These are phyloP conservation scores for Oxycera nigricornis DNA, from an alignment of 2,888 invertebrate genomes.

Conservation along the genomic window DNA sequence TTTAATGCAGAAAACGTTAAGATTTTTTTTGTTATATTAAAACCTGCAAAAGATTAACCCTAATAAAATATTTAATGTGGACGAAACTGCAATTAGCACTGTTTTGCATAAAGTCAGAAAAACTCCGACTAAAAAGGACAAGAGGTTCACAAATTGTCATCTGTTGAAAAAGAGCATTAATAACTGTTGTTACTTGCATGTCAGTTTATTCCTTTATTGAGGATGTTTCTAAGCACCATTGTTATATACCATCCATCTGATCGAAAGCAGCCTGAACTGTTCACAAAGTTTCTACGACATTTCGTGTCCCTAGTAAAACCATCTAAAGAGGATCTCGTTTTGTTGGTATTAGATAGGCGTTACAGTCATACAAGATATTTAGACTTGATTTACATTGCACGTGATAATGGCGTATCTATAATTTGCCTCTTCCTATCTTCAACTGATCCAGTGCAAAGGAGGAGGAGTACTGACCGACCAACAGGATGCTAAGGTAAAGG, in stretches of 20 bases:
- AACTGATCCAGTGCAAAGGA: too few species aligned
- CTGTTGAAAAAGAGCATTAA: slow-evolving; percentile 48
- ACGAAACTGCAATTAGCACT: background rate
- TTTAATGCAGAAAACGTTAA: background rate
- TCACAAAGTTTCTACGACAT: slow-evolving; percentile 54
- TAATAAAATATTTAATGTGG: background rate
- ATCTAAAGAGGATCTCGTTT: slow-evolving; percentile 47
- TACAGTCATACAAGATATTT: slow-evolving; percentile 51
- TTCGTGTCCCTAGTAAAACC: slow-evolving; percentile 51
- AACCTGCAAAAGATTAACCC: background rate
- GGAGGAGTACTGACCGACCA: too few species aligned
- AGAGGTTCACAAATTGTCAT: background rate
- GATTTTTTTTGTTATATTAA: background rate
- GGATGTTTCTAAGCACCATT: slow-evolving; percentile 54
- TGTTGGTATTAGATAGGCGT: slow-evolving; percentile 51
- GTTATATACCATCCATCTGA: slow-evolving; percentile 51
- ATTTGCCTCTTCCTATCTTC: too few species aligned
- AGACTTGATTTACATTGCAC: slow-evolving; percentile 45
- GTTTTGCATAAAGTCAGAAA: background rate
- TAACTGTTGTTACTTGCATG: slow-evolving; percentile 53
- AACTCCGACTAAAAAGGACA: background rate
- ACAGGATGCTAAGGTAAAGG: too few species aligned
- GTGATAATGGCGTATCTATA: slow-evolving; percentile 53
- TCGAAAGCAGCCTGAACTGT: slow-evolving; percentile 54
- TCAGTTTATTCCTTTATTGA: slow-evolving; percentile 51